Conservation (phyloP, 1,140 invertebrate genomes). For the Prorops nasuta region DNA sequence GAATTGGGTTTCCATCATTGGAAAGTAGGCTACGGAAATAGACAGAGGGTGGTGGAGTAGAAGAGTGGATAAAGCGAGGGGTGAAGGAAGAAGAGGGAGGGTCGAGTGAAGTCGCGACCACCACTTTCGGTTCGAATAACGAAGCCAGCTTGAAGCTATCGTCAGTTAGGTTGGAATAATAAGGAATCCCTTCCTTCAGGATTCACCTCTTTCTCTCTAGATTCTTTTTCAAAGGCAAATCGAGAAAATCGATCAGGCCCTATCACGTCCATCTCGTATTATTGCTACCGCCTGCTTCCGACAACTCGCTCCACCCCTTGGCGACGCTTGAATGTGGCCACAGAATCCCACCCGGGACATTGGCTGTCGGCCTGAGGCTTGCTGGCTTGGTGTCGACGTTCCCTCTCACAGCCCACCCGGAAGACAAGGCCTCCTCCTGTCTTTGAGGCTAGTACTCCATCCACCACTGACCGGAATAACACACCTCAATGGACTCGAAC, state of each 20-base stretch:
- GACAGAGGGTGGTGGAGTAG: too few relatives aligned
- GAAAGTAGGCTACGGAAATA: slow-evolving; percentile 20
- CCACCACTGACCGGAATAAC: slow-evolving; percentile 9
- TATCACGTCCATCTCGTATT: slow-evolving; percentile 29
- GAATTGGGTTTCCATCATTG: slow-evolving; percentile 24
- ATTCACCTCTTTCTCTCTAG: not conserved
- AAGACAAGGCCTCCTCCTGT: too few relatives aligned
- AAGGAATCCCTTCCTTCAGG: slow-evolving; percentile 15
- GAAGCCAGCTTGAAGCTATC: slow-evolving; percentile 10
- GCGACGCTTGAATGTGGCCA: slow-evolving; percentile 14
- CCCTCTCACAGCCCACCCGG: too few relatives aligned
- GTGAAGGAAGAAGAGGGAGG: slow-evolving; percentile 1
- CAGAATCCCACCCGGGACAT: too few relatives aligned
- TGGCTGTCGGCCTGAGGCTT: too few relatives aligned
- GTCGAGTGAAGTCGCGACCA: slow-evolving; percentile 11
- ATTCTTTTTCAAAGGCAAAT: slow-evolving; percentile 6
- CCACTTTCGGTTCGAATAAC: slow-evolving; percentile 24
- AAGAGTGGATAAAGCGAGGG: not conserved
- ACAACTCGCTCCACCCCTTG: slow-evolving; percentile 12
- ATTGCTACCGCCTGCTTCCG: slow-evolving; percentile 28
- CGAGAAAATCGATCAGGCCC: slow-evolving; percentile 30
- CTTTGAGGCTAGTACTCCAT: not conserved
- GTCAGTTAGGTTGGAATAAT: slow-evolving; percentile 23
- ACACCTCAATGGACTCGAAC: not conserved
- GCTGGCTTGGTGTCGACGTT: too few relatives aligned